These are phyloP conservation scores for Eristalis arbustorum DNA, from an alignment of 2,888 invertebrate species.

Conservation along the genomic window DNA sequence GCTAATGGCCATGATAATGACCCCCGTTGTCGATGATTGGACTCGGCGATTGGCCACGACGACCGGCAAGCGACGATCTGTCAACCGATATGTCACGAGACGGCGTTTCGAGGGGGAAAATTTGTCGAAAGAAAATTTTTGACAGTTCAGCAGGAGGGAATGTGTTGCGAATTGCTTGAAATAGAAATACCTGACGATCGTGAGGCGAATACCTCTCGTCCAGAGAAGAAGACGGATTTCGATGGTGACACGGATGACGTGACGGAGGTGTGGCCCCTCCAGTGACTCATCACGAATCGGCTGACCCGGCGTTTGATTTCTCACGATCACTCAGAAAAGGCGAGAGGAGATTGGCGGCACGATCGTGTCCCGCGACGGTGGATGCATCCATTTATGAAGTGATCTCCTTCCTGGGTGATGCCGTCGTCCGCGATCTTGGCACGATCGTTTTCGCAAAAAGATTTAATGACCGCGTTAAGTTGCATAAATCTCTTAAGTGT, in stretches of 20 bases:
- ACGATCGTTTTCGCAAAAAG: slow-evolving; percentile 40
- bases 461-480: slow-evolving; percentile 35
- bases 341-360: not conserved
- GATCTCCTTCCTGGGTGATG: not conserved
- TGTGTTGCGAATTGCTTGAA: not conserved
- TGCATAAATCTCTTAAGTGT: slow-evolving; percentile 52
- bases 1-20: slow-evolving; percentile 58
- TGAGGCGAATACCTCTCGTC: not conserved
- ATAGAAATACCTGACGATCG: not conserved
- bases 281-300: not conserved
- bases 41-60: slow-evolving; percentile 3
- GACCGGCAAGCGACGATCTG: slow-evolving; percentile 23
- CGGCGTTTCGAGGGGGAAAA: not conserved
- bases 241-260: not conserved
- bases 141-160: not conserved
- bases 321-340: not conserved
- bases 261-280: not conserved
- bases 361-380: not conserved
- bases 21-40: slow-evolving; percentile 35
- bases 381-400: not conserved
- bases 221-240: not conserved
- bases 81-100: slow-evolving; percentile 30
- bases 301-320: not conserved
- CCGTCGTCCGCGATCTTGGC: not conserved
- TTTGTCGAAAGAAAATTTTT: not conserved